Base-by-base conservation (phyloP, 53 echinoderm and acorn worm species). In the Astropecten irregularis region DNA sequence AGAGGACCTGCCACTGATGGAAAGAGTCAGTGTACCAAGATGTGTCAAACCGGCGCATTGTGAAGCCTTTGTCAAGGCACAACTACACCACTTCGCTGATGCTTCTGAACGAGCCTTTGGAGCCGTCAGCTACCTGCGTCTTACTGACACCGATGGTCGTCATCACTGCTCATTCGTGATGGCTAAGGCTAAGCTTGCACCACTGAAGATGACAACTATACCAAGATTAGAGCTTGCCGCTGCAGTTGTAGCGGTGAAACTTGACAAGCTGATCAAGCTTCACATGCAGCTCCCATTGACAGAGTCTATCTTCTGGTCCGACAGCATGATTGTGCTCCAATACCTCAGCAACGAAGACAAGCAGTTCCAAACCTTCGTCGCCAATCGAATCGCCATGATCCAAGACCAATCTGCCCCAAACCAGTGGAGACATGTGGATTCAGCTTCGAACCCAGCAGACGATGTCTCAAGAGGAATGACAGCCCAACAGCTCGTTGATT, bases 331-430 rank as follows among this genome's bases (percentile, higher is more conserved):
- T n/a, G n/a, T n/a, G n/a, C n/a, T n/a, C n/a, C n/a, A n/a, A n/a
- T n/a, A n/a, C n/a, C n/a, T n/a, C n/a, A 87, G 34, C 7, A 81
- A 87, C 81, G 71, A 68, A 20, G 30, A 35, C 16, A 69, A 56
- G 20, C 63, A 69, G 9, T 81, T 81, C 56, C 82, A 87, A 23
- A 68, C 69, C 20, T 88, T 63, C 2, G 83, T 89, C 29, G 84
- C 89, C 14, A 89, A 84, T 44, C 55, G 69, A 3, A 54, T 89
- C 13, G 22, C 26, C 11, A 40, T 44, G 52, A 71, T 88, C 65
- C 25, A 47, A 6, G 16, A 71, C 0, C 35, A 47, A 0, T 88
- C 88, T 16, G 14, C 50, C 2, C 82, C 73, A 26, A 16, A 22
- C 27, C 71, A 88, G 42, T 82, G 82, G 88, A 46, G 22, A 37